Evolutionary conservation across 2,797 vertebrate genomes (phyloP).

Genomic region (Bovichtus diacanthus): DNA sequence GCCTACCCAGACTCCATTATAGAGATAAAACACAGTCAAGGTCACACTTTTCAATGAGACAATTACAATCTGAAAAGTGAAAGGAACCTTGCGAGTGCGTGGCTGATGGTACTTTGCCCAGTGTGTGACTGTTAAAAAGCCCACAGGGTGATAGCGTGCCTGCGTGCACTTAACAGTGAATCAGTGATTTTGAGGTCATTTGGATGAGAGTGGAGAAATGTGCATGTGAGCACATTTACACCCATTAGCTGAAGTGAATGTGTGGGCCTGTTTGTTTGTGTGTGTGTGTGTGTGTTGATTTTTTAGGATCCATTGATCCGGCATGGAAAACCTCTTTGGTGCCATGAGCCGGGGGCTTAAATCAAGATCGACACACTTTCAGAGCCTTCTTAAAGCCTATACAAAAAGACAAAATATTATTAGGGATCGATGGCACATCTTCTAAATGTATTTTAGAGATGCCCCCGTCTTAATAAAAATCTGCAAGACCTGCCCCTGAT

Average conservation of each 20-base stretch:
- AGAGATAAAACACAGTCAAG: constrained; percentile 48
- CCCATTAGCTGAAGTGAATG: constrained; percentile 48
- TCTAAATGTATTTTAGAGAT: constrained; percentile 31
- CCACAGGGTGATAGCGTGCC: constrained; percentile 37
- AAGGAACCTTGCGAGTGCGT: constrained; percentile 17
- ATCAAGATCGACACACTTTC: constrained; percentile 35
- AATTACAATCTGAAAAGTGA: constrained; percentile 49
- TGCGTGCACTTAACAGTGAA: constrained; percentile 46
- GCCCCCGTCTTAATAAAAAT: constrained; percentile 21
- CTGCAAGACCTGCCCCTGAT: constrained; percentile 8
- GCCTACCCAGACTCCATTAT: constrained; percentile 48
- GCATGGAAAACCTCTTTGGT: constrained; percentile 32
- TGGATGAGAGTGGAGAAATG: constrained; percentile 29
- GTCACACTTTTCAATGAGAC: constrained; percentile 54
- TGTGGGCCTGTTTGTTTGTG: constrained; percentile 21
- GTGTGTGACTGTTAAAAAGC: constrained; percentile 24
- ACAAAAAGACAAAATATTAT: constrained; percentile 37
- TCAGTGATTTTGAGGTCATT: constrained; percentile 64
- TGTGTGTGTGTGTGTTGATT: constrained; percentile 21
- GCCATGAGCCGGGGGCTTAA: constrained; percentile 25
- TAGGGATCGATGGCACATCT: constrained; percentile 34
- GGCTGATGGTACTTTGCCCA: constrained; percentile 20
- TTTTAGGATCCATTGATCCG: constrained; percentile 51
- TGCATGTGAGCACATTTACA: constrained; percentile 31
- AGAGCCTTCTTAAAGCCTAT: constrained; percentile 28